These are phyloP conservation scores for Luperina nickerlii DNA, from an alignment of 2,888 invertebrate genomes.

Conservation along the genomic window DNA sequence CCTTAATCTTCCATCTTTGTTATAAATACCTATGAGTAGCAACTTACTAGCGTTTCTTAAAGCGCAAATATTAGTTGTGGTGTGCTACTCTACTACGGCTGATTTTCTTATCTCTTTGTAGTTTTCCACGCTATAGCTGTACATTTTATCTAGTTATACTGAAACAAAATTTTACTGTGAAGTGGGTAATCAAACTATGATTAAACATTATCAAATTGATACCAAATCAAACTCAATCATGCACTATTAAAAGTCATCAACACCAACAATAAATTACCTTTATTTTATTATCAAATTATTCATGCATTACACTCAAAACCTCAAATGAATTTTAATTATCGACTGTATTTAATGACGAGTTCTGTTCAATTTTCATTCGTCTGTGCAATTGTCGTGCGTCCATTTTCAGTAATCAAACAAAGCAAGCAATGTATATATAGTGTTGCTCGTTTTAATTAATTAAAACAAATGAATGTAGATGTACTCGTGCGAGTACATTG, in stretches of 20 bases:
- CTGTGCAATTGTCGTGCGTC: slow-evolving; percentile 40
- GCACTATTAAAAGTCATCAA: not conserved
- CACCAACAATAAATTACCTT: not conserved
- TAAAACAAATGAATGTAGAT: slow-evolving; percentile 34
- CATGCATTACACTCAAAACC: slow-evolving; percentile 6
- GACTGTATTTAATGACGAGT: slow-evolving; percentile 8
- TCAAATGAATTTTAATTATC: slow-evolving; percentile 45
- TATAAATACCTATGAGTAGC: not conserved
- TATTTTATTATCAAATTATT: slow-evolving; percentile 3
- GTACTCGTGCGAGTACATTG: not conserved
- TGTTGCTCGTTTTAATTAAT: slow-evolving; percentile 61
- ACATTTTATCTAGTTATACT: not conserved
- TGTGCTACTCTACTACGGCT: not conserved
- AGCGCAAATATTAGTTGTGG: not conserved
- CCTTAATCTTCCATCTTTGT: not conserved
- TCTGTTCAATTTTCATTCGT: slow-evolving; percentile 35
- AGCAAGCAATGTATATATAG: slow-evolving; percentile 23
- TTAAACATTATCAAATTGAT: not conserved
- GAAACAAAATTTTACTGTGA: not conserved
- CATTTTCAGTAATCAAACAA: slow-evolving; percentile 58
- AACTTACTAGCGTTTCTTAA: not conserved
- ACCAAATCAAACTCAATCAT: not conserved
- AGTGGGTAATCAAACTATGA: not conserved
- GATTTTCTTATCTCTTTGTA: not conserved
- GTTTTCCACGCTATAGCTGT: not conserved